These are phyloP conservation scores for Amphiura filiformis DNA, from an alignment of 35 echinoderm and acorn worm genomes.

Conservation along the genomic window DNA sequence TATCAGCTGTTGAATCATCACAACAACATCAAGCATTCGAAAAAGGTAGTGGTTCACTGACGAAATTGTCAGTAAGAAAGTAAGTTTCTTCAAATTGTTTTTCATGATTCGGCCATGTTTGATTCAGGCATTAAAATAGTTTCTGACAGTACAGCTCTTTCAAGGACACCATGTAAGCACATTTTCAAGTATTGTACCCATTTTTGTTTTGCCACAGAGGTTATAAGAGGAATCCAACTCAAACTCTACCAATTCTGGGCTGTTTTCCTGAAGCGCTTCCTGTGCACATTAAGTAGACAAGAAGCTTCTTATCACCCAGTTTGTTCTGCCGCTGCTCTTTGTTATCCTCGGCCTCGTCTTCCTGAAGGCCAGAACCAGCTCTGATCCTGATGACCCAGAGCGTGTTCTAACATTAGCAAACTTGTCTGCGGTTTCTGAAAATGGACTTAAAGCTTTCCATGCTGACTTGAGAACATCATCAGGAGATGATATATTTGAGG, in stretches of 20 bases:
- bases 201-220: too few relatives aligned
- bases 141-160: too few relatives aligned
- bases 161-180: too few relatives aligned
- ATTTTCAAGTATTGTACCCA: too few relatives aligned
- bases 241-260: conserved; percentile 87
- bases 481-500: conserved; percentile 51
- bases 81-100: too few relatives aligned
- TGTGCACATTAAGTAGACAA: conserved; percentile 71
- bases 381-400: conserved; percentile 38
- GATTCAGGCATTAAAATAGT: too few relatives aligned
- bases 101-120: too few relatives aligned
- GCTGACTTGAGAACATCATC: conserved; percentile 54
- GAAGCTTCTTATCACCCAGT: conserved; percentile 73
- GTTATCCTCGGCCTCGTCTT: conserved; percentile 70
- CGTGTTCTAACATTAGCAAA: conserved; percentile 60
- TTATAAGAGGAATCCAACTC: conserved; percentile 49
- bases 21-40: too few relatives aligned
- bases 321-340: conserved; percentile 84
- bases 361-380: conserved; percentile 56
- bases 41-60: too few relatives aligned
- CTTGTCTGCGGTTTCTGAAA: conserved; percentile 17
- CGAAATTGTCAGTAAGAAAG: too few relatives aligned
- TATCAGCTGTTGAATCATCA: too few relatives aligned
- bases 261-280: conserved; percentile 83
- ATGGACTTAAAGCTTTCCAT: conserved; percentile 31